These are phyloP conservation scores for Pseudochromis fuscus DNA, from an alignment of 2,797 vertebrate genomes.

Conservation along the genomic window DNA sequence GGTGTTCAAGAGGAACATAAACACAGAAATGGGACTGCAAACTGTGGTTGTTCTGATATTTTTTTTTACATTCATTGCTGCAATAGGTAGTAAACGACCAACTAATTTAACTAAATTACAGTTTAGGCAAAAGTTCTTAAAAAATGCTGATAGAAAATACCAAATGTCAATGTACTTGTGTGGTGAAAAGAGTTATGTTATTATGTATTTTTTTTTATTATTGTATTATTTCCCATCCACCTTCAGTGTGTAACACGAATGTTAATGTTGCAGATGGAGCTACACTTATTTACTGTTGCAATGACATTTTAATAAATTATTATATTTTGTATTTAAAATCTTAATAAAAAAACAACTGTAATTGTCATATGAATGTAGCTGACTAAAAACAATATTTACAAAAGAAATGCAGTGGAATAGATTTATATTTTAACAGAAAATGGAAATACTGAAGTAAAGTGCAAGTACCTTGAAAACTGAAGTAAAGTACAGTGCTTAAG, in stretches of 20 bases:
- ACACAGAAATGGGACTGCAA: not conserved
- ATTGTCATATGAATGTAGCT: not conserved
- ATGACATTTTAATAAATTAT: not conserved
- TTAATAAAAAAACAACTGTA: not conserved
- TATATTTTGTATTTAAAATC: not conserved
- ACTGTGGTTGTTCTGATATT: not conserved
- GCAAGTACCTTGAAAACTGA: too few species aligned
- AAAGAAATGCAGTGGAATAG: not conserved
- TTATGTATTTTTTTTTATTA: too few species aligned
- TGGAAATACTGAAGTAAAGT: not conserved
- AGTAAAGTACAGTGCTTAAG: too few species aligned
- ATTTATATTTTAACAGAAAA: not conserved
- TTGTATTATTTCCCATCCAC: not conserved
- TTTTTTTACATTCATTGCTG: not conserved
- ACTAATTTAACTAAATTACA: too few species aligned
- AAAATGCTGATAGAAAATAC: too few species aligned
- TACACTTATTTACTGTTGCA: not conserved
- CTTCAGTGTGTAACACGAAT: not conserved
- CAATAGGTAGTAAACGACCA: too few species aligned
- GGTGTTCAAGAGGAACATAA: not conserved
- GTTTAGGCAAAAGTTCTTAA: too few species aligned
- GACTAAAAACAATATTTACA: not conserved
- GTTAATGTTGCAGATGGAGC: not conserved
- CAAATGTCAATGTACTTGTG: too few species aligned
- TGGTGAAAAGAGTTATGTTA: too few species aligned